A percentile compares a stretch with the other conserved stretches of the same genome.
phyloP scores from a whole-genome alignment of 2,888 invertebrate genomes.

The Oxytorus armatus region DNA sequence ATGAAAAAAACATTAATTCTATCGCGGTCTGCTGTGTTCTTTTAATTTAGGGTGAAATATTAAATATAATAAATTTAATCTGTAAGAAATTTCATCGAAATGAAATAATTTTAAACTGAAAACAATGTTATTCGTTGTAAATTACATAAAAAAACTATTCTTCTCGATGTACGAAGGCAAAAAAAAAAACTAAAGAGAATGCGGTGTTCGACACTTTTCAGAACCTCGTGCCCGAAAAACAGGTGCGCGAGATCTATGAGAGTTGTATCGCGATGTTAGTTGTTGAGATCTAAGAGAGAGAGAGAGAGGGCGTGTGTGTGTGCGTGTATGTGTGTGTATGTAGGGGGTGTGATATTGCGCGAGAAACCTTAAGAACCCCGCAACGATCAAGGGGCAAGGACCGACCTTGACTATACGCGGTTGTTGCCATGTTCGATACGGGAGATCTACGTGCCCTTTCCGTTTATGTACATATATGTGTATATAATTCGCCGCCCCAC shows the following conservation, averaged over 20 bases:
- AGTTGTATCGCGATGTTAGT: constrained; percentile 32
- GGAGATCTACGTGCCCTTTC: constrained; percentile 70
- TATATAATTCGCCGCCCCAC: not conserved
- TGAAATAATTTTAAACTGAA: too few species aligned
- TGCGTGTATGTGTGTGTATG: too few species aligned
- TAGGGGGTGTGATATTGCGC: constrained; percentile 75
- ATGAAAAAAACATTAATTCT: constrained; percentile 24
- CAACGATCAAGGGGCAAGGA: constrained; percentile 80
- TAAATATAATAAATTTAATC: not conserved
- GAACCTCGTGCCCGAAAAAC: constrained; percentile 41
- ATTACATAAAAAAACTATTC: not conserved
- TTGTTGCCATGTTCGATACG: constrained; percentile 80
- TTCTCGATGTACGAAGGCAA: not conserved
- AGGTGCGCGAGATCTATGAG: constrained; percentile 59
- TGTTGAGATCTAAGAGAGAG: constrained; percentile 33
- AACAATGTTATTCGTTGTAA: too few species aligned
- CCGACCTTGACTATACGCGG: constrained; percentile 82
- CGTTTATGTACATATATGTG: constrained; percentile 9
- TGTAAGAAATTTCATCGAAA: too few species aligned
- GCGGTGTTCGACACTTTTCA: constrained; percentile 12
- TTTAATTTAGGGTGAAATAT: not conserved
- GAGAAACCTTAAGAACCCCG: constrained; percentile 77
- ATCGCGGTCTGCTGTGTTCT: not conserved
- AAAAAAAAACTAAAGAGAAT: not conserved
- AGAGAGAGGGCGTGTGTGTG: constrained; percentile 65